Conservation (phyloP, 35 echinoderm and acorn worm genomes). For the Holothuria glaberrima region DNA sequence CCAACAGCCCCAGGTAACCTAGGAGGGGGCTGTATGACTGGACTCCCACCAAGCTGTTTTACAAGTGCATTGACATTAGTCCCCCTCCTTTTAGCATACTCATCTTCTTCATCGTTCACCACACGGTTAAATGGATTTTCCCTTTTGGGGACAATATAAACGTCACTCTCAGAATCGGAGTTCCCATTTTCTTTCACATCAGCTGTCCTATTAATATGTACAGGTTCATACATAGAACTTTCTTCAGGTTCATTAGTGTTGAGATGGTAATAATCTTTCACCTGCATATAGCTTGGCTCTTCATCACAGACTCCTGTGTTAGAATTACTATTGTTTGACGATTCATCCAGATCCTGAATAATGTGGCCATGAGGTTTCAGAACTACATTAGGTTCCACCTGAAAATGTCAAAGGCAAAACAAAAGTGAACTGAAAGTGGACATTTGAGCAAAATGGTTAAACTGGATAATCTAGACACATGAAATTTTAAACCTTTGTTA, state of each 20-base stretch:
- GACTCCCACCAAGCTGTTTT: slow-evolving; percentile 21
- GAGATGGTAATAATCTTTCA: slow-evolving; percentile 34
- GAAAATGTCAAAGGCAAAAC: neutral
- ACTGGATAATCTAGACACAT: no score
- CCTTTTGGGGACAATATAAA: slow-evolving; percentile 25
- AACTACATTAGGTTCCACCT: slow-evolving; percentile 31
- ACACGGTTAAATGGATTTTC: slow-evolving; percentile 49
- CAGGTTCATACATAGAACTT: slow-evolving; percentile 6
- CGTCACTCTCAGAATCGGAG: neutral
- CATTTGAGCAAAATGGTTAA: no score
- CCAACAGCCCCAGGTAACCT: slow-evolving; percentile 35
- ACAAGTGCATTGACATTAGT: neutral
- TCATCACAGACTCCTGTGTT: neutral
- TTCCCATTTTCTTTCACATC: neutral
- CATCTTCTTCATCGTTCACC: slow-evolving; percentile 19
- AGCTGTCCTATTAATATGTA: slow-evolving; percentile 28
- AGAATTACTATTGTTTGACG: slow-evolving; percentile 24
- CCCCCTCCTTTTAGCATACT: neutral
- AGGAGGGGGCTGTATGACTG: neutral
- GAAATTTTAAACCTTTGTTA: no score
- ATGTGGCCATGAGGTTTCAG: neutral
- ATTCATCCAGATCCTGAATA: neutral
- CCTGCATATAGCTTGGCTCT: neutral
- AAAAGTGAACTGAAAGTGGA: no score
- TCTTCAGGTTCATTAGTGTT: slow-evolving; percentile 23